These are phyloP conservation scores for Nomada hirtipes DNA, from an alignment of 2,888 invertebrate genomes.

Conservation along the genomic window DNA sequence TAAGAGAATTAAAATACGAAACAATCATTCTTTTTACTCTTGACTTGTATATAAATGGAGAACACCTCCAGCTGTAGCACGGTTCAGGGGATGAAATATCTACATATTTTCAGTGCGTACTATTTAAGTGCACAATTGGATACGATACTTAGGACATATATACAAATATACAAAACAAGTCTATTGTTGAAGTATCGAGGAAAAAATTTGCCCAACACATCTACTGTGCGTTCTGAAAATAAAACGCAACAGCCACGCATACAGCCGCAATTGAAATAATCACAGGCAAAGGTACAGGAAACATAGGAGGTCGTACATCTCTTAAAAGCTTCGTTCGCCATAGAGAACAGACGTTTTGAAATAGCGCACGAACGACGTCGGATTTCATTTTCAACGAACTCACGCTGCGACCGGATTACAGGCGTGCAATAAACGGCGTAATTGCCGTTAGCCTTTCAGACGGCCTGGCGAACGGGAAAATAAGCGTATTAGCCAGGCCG, in stretches of 20 bases:
- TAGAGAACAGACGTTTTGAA: conserved; percentile 27
- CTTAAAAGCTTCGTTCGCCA: background rate
- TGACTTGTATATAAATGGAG: too few species aligned
- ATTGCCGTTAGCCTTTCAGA: conserved; percentile 66
- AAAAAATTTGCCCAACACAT: too few species aligned
- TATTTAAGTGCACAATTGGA: too few species aligned
- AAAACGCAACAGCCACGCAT: background rate
- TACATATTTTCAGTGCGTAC: too few species aligned
- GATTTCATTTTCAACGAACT: conserved; percentile 70
- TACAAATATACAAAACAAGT: too few species aligned
- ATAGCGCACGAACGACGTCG: conserved; percentile 49
- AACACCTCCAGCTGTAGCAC: too few species aligned
- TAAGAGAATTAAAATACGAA: too few species aligned
- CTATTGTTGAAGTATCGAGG: too few species aligned
- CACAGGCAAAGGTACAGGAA: background rate
- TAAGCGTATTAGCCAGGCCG: conserved; percentile 56
- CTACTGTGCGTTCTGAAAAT: too few species aligned
- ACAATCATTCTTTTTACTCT: too few species aligned
- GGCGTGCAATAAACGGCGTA: conserved; percentile 70
- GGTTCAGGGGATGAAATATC: too few species aligned
- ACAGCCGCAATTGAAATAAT: background rate
- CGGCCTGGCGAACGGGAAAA: conserved; percentile 53
- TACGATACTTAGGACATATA: too few species aligned
- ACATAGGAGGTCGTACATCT: background rate
- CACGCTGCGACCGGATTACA: conserved; percentile 69